Base-by-base conservation (phyloP, 2,797 vertebrate genomes). In the Microctenopoma stevenorrisi region DNA sequence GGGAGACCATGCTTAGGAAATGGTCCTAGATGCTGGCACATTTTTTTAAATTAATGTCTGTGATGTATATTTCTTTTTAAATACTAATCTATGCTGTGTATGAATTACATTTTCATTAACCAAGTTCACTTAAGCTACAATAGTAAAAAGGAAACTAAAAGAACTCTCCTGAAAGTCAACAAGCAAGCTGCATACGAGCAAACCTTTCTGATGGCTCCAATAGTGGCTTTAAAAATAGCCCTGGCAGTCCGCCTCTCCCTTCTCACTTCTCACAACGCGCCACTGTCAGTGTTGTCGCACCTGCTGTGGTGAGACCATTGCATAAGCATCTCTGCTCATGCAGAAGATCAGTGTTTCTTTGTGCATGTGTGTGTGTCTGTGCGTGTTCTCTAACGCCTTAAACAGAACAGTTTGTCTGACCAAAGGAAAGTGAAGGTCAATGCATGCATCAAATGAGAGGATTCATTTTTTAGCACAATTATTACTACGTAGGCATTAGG, bases 221-320 rank as follows among this genome's bases (percentile, higher is more conserved):
- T 77, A 72, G 81, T 72, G 76, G 57, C 65, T 87, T 81, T 90
- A 91, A 89, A 91, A 92, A 93, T 91, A 91, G 86, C 71, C 53
- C 74, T 79, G 81, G 85, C 88, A 81, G 79, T 86, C 84, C 61
- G 74, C 83, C 84, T 82, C 77, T 83, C 72, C 49, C 79, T 75
- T 82, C 77, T 83, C 72, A 44, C 79, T 75, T 69, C 75, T 82
- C 79, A 76, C 84, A 79, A 86, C 83, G 74, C 43, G 81, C 75
- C 72, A 43, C 78, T 70, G 81, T 81, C 78, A 83, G 78, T 52
- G 71, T 30, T 77, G 78, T 76, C 74, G 56, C 83, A 87, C 88
- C 89, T 89, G 91, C 89, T 82, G 91, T 56, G 79, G 76, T 35
- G 79, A 78, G 78, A 67, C 52, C 48, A 42, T 86, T 86, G 85